phyloP scores from a whole-genome alignment of 2,888 invertebrate genomes.

The Luperina testacea region DNA sequence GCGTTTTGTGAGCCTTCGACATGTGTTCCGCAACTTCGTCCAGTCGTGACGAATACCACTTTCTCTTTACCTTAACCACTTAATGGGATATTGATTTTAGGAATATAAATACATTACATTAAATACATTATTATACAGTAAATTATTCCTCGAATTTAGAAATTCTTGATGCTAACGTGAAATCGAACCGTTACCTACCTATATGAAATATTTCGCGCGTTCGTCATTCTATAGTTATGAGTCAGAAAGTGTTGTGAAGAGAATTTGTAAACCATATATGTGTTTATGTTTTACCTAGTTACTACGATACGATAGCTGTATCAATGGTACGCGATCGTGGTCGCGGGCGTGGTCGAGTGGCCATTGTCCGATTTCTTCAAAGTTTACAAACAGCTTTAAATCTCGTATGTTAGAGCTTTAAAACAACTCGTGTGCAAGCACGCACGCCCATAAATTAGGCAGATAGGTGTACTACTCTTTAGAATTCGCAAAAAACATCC shows the following conservation, averaged over 20 bases:
- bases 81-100: conserved; percentile 42
- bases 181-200: conserved; percentile 40
- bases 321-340: conserved; percentile 36
- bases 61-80: conserved; percentile 67
- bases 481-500: conserved; percentile 58
- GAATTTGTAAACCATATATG: conserved; percentile 35
- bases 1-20: conserved; percentile 68
- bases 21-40: conserved; percentile 71
- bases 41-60: conserved; percentile 67
- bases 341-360: conserved; percentile 37
- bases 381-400: conserved; percentile 70
- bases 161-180: conserved; percentile 35
- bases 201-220: conserved; percentile 47
- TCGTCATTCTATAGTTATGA: conserved; percentile 50
- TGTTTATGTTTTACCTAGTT: conserved; percentile 38
- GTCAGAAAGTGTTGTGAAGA: conserved; percentile 43
- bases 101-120: conserved; percentile 8
- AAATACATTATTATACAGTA: background rate
- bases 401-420: conserved; percentile 67
- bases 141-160: conserved; percentile 27
- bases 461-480: conserved; percentile 65
- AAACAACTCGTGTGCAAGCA: conserved; percentile 69
- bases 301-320: conserved; percentile 33
- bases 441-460: conserved; percentile 71
- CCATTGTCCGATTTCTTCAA: conserved; percentile 57